Conservation (phyloP, 2,888 invertebrate species). For the Calameuta idolon region DNA sequence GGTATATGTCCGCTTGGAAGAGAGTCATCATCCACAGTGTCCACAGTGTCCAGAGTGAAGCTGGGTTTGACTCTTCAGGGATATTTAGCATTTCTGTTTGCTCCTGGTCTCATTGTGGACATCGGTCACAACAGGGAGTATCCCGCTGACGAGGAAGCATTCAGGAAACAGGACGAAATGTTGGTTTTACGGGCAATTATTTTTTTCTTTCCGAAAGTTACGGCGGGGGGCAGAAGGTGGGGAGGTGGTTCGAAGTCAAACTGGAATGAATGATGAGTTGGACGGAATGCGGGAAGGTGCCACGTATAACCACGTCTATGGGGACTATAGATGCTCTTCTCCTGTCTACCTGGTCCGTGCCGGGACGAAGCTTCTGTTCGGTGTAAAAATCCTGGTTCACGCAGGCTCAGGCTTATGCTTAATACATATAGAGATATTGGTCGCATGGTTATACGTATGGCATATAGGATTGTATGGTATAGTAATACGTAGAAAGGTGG, state of each 20-base stretch:
- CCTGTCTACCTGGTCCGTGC: slow-evolving; percentile 22
- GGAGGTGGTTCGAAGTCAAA: slow-evolving; percentile 23
- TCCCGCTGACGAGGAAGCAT: slow-evolving; percentile 43
- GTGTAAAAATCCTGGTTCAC: slow-evolving; percentile 31
- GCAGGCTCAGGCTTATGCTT: neutral
- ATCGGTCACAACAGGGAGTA: slow-evolving; percentile 55
- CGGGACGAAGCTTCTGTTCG: slow-evolving; percentile 38
- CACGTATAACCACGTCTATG: neutral
- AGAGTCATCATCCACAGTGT: slow-evolving; percentile 28
- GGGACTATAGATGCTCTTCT: neutral
- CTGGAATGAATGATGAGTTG: slow-evolving; percentile 6
- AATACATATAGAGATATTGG: no score
- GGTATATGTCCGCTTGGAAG: slow-evolving; percentile 11
- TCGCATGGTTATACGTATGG: no score
- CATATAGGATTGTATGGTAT: no score
- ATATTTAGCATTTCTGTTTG: slow-evolving; percentile 38
- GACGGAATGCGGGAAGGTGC: slow-evolving; percentile 2
- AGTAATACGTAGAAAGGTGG: no score
- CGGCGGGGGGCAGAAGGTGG: neutral
- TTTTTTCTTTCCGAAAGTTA: slow-evolving; percentile 34
- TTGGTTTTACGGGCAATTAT: slow-evolving; percentile 55
- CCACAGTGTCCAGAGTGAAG: slow-evolving; percentile 11
- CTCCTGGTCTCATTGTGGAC: slow-evolving; percentile 52
- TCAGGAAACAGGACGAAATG: slow-evolving; percentile 34
- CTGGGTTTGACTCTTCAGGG: slow-evolving; percentile 16